Conservation (phyloP, 1,140 invertebrate genomes). For the Idris sp. region DNA sequence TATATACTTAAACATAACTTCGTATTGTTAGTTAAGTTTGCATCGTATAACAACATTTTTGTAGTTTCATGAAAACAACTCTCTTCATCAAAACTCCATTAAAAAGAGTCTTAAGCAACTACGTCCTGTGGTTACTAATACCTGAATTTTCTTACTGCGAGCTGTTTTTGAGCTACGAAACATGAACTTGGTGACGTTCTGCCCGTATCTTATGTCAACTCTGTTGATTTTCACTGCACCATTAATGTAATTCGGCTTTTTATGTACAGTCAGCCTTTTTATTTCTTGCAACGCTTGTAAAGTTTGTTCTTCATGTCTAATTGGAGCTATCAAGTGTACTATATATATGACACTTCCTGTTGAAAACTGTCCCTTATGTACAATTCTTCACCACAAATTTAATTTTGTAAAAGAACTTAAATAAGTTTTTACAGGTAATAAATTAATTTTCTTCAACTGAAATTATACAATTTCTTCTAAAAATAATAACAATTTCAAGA, state of each 20-base stretch:
- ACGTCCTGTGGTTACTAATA: constrained; percentile 32
- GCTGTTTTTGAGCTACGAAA: constrained; percentile 29
- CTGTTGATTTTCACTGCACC: constrained; percentile 7
- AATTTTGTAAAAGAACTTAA: too few species aligned
- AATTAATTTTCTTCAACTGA: too few species aligned
- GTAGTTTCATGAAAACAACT: constrained; percentile 30
- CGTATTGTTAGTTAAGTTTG: constrained; percentile 6
- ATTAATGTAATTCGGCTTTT: constrained; percentile 17
- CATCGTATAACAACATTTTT: constrained; percentile 1
- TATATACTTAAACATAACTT: constrained; percentile 10
- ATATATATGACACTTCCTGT: not conserved
- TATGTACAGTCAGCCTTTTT: constrained; percentile 7
- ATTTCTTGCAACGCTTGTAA: constrained; percentile 1
- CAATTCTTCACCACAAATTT: too few species aligned
- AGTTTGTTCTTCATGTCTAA: constrained; percentile 13
- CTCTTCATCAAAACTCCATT: constrained; percentile 41
- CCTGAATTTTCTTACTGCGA: constrained; percentile 27
- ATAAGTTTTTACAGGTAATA: too few species aligned
- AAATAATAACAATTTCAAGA: too few species aligned
- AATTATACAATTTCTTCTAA: too few species aligned
- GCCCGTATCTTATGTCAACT: constrained; percentile 7
- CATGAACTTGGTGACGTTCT: constrained; percentile 17
- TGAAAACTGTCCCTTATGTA: too few species aligned
- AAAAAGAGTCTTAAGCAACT: constrained; percentile 21
- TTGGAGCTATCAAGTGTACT: constrained; percentile 6